These are phyloP conservation scores for Tetramorium bicarinatum DNA, from an alignment of 2,888 invertebrate genomes.

Conservation along the genomic window DNA sequence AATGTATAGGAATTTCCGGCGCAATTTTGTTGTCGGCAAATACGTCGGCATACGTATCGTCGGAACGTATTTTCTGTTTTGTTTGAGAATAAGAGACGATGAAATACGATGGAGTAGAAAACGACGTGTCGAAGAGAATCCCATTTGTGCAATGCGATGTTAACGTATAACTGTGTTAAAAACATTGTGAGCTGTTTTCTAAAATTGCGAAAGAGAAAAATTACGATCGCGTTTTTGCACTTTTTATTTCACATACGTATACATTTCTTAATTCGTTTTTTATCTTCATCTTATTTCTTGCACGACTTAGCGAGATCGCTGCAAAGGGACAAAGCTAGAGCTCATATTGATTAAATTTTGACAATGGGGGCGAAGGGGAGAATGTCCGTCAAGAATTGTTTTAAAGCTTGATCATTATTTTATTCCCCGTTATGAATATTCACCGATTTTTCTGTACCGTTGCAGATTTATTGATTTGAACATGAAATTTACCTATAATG, in stretches of 20 bases:
- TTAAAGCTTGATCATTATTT: not conserved
- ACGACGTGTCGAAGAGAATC: not conserved
- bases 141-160: not conserved
- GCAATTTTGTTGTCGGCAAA: not conserved
- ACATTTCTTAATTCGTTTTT: not conserved
- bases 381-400: not conserved
- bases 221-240: not conserved
- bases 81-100: not conserved
- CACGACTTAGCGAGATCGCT: not conserved
- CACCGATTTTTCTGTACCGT: not conserved
- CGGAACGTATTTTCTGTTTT: not conserved
- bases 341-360: not conserved
- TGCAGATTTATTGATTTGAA: not conserved
- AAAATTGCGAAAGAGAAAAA: not conserved
- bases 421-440: not conserved
- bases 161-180: not conserved
- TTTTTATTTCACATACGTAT: not conserved
- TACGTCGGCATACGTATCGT: not conserved
- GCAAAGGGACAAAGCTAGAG: not conserved
- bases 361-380: no score
- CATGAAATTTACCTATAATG: not conserved
- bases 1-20: not conserved
- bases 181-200: not conserved
- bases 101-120: not conserved
- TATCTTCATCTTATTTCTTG: not conserved